Percentiles rank a stretch among this genome's conserved stretches.
These are phyloP conservation scores for Procambarus clarkii DNA, from an alignment of 1,140 invertebrate genomes.

Conservation along the genomic window DNA sequence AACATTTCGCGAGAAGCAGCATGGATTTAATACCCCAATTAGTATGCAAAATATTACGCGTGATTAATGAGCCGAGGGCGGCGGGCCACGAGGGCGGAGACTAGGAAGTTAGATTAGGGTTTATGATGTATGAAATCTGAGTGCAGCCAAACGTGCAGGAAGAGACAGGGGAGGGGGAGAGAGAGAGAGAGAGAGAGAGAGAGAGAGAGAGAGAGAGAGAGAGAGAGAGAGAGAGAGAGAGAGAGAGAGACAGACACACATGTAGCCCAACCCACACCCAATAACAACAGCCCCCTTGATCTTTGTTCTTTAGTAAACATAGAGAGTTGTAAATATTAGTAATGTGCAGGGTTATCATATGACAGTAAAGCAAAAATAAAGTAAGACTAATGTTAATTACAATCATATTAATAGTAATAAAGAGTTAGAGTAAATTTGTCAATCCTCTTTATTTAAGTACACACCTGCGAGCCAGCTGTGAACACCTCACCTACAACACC, in stretches of 20 bases:
- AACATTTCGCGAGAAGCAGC: conserved; percentile 52
- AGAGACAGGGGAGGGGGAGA: not conserved
- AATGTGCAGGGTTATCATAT: no score
- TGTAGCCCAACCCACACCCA: no score
- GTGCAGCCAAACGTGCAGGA: conserved; percentile 11
- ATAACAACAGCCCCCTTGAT: no score
- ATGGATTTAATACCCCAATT: conserved; percentile 56
- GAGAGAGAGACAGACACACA: not conserved
- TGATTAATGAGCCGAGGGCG: conserved; percentile 39
- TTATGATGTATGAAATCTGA: conserved; percentile 58
- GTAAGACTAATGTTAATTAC: no score
- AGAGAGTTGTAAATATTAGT: no score
- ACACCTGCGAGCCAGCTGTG: no score
- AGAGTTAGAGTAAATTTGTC: no score
- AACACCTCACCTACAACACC: no score
- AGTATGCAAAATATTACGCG: conserved; percentile 52
- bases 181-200: not conserved
- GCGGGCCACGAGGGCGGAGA: conserved; percentile 4
- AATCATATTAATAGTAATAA: no score
- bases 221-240: not conserved
- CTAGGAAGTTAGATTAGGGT: conserved; percentile 45
- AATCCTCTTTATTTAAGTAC: no score
- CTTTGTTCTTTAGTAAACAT: no score
- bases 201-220: conserved; percentile 1
- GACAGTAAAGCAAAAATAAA: no score